Percentiles rank a stretch among this genome's conserved stretches.
Evolutionary conservation across 2,797 vertebrate genomes (phyloP).

Genomic region (Poecilia wingei): DNA sequence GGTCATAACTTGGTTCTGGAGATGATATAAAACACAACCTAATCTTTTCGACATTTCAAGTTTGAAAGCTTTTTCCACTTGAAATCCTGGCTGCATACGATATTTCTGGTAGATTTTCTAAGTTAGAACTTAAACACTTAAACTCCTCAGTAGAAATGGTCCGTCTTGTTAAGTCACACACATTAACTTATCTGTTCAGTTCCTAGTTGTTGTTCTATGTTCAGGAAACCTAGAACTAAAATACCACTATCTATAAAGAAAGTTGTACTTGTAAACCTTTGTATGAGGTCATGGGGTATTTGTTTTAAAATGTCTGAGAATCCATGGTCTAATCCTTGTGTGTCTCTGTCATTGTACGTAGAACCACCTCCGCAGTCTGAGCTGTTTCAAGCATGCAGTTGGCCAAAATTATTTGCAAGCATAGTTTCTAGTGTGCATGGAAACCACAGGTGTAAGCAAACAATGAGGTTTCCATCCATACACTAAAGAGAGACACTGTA

Average conservation of each 20-base stretch:
- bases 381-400: constrained; percentile 22
- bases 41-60: neutral
- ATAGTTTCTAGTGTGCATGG: constrained; percentile 23
- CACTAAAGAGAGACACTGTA: constrained; percentile 36
- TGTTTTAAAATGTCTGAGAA: neutral
- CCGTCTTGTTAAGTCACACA: neutral
- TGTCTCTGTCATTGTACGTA: neutral
- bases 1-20: neutral
- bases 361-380: neutral
- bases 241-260: neutral
- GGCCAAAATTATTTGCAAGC: constrained; percentile 26
- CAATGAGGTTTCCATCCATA: constrained; percentile 3
- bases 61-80: neutral
- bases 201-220: neutral
- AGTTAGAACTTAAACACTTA: neutral
- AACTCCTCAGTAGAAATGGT: neutral
- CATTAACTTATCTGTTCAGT: neutral
- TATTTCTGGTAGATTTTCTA: neutral
- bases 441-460: neutral
- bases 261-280: neutral
- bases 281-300: neutral
- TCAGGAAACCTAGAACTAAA: neutral
- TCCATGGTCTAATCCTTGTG: neutral
- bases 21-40: neutral
- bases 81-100: neutral